Percentiles rank a stretch among this genome's conserved stretches.
Evolutionary conservation across 2,113 vertebrate species (phyloP).

Genomic region (Tragelaphus strepsiceros): DNA sequence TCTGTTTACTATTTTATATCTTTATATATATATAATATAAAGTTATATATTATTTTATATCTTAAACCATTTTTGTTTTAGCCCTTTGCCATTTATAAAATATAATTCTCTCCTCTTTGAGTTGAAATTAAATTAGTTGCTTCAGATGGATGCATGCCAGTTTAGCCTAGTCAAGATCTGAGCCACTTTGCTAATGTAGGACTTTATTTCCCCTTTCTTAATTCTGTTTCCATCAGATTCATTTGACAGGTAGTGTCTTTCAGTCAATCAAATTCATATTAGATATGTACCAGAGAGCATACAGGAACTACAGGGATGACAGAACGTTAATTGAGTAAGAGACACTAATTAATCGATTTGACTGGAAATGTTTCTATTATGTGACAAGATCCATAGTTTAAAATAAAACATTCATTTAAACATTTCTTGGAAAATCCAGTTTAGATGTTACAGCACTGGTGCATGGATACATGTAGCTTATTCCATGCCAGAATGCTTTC

Average conservation of each 20-base stretch:
- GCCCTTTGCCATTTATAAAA: not conserved
- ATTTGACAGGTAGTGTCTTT: constrained; percentile 7
- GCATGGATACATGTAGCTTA: not conserved
- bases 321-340: not conserved
- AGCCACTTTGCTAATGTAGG: not conserved
- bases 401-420: constrained; percentile 31
- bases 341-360: constrained; percentile 39
- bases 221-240: not conserved
- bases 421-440: constrained; percentile 15
- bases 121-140: not conserved
- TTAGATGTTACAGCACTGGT: not conserved
- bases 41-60: not conserved
- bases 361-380: constrained; percentile 8
- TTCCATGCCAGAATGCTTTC: not conserved
- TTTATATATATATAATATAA: not conserved
- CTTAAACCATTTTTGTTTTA: not conserved
- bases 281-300: not conserved
- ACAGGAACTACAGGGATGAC: not conserved
- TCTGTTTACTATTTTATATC: not conserved
- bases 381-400: not conserved
- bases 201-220: not conserved
- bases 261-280: constrained; percentile 1
- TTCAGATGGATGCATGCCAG: not conserved
- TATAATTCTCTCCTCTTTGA: not conserved
- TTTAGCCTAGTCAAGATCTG: not conserved